These are phyloP conservation scores for Alligator sinensis DNA, from an alignment of 2,113 vertebrate species.

Conservation along the genomic window DNA sequence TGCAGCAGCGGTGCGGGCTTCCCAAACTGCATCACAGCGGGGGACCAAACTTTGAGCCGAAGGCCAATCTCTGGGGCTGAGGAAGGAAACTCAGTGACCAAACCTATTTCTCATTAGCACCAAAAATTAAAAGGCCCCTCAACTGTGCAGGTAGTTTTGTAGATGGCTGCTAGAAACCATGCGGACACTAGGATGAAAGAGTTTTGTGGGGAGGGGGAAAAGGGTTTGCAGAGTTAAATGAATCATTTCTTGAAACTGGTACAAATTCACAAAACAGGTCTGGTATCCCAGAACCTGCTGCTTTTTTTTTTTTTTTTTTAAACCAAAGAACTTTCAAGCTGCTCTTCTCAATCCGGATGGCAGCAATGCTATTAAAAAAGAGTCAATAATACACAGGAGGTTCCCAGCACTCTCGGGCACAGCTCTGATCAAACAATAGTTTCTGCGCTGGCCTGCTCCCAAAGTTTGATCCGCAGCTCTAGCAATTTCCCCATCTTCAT, in stretches of 20 bases:
- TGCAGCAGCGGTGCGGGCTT: not conserved
- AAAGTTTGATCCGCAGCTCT: not conserved
- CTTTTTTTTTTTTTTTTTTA: not conserved
- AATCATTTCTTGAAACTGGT: no score
- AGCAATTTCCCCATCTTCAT: accelerated
- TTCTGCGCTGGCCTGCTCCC: not conserved
- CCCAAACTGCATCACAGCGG: not conserved
- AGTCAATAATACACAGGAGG: not conserved
- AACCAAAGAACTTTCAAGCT: not conserved
- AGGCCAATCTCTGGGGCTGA: not conserved
- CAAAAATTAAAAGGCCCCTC: not conserved
- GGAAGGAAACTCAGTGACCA: no score
- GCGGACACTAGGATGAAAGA: not conserved
- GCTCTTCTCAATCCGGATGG: not conserved
- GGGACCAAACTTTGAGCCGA: not conserved
- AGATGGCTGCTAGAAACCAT: not conserved
- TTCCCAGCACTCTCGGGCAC: not conserved
- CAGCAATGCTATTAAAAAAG: not conserved
- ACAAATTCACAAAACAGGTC: not conserved
- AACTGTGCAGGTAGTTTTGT: not conserved
- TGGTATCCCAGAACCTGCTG: not conserved
- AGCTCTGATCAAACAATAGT: not conserved
- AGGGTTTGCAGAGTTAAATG: not conserved
- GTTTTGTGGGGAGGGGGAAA: not conserved
- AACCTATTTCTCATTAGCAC: no score